phyloP scores from a whole-genome alignment of 2,113 vertebrate genomes.

The Paradoxurus hermaphroditus region DNA sequence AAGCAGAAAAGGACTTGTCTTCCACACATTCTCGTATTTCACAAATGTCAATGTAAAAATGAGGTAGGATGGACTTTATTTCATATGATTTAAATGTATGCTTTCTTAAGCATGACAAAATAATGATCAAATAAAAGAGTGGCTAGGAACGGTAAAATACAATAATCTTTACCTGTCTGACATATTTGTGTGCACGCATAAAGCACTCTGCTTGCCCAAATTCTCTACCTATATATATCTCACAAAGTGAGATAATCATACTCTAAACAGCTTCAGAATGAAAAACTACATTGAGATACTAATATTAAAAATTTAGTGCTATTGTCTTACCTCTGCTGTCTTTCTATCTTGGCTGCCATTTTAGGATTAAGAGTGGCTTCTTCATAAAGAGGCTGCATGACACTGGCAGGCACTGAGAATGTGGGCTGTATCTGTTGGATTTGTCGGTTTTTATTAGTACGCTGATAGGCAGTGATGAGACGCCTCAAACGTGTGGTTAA shows the following conservation, averaged over 20 bases:
- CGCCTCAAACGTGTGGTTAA: conserved; percentile 96
- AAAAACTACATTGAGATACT: background rate
- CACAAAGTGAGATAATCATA: background rate
- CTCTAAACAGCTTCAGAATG: background rate
- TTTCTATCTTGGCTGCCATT: conserved; percentile 98
- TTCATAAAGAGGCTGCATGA: conserved; percentile 87
- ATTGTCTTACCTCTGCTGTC: conserved; percentile 92
- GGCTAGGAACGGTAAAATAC: background rate
- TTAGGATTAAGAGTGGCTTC: conserved; percentile 93
- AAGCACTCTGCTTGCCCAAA: background rate
- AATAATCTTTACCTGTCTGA: background rate
- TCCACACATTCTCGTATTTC: background rate
- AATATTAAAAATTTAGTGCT: background rate
- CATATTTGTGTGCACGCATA: background rate
- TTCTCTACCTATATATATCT: background rate
- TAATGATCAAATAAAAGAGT: background rate
- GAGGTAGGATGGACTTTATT: background rate
- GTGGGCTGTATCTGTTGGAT: conserved; percentile 91
- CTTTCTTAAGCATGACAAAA: conserved; percentile 12
- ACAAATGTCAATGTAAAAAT: background rate
- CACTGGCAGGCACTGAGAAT: conserved; percentile 85
- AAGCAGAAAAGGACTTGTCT: background rate
- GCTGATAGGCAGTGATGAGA: conserved; percentile 96
- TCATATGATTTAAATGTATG: background rate
- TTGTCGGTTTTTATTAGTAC: conserved; percentile 95